Evolutionary conservation across 2,888 invertebrate species (phyloP).

Genomic region (Leptinotarsa tumamoca): DNA sequence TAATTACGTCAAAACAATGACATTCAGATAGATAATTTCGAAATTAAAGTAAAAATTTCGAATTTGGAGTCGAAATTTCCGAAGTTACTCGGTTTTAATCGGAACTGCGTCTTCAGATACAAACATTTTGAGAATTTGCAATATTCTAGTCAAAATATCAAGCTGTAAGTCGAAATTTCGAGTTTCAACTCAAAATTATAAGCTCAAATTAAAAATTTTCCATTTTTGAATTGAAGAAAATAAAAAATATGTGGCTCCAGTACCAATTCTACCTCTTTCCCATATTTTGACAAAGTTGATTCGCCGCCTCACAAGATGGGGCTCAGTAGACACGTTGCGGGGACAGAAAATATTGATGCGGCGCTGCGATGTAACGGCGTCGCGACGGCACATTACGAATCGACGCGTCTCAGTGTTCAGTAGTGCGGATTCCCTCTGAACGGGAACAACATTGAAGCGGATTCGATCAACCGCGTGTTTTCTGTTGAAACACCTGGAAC

Average conservation of each 20-base stretch:
- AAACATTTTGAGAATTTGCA: no score
- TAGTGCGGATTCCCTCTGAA: slow-evolving; percentile 15
- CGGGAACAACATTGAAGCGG: not conserved
- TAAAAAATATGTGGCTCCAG: not conserved
- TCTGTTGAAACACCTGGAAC: not conserved
- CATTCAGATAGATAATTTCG: no score
- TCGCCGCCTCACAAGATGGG: slow-evolving; percentile 34
- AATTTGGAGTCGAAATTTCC: no score
- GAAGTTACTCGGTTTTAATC: no score
- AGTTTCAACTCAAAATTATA: no score
- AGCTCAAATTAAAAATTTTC: no score
- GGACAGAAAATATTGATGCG: slow-evolving; percentile 43
- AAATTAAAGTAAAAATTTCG: no score
- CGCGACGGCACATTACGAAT: slow-evolving; percentile 44
- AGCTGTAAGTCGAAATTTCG: no score
- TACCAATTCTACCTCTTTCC: not conserved
- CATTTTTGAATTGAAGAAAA: no score
- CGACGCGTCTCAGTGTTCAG: slow-evolving; percentile 37
- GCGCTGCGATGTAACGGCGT: slow-evolving; percentile 40
- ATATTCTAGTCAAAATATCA: no score
- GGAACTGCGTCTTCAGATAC: no score
- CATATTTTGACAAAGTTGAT: slow-evolving; percentile 18
- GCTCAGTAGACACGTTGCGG: slow-evolving; percentile 31
- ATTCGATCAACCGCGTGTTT: slow-evolving; percentile 9
- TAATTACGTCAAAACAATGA: no score